Base-by-base conservation (phyloP, 2,888 invertebrate species). In the Amblyjoppa fuscipennis region DNA sequence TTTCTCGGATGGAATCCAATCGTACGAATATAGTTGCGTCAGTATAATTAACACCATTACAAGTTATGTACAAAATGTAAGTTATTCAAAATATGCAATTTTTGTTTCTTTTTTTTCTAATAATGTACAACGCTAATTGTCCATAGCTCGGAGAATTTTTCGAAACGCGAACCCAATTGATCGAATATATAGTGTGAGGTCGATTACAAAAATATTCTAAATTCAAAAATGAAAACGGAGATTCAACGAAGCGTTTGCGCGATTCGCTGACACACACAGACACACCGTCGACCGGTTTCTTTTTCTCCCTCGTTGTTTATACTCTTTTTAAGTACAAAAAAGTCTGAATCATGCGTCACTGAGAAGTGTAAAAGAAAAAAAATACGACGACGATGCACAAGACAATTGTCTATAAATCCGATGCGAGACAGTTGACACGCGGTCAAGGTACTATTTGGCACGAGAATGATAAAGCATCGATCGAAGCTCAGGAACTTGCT, bases 11-110 rank as follows among this genome's bases (percentile, higher is more conserved):
- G 80, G 83, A 85, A 83, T 85, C 49, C 76, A 82, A 85, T 85
- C 80, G 68, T 82, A 76, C 56, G 71, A 69, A 77, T 77, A 77
- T 77, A 68, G 53, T 31, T 51, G 79, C 69, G 25, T 75, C 75
- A 66, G 49, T 78, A 80, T n/a, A 51, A 66, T 66, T 66, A 80
- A 59, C 34, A 81, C 74, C 69, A 81, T 77, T 83, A 87, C 76
- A 87, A 85, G 87, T 85, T 91, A 91, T 90, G 85, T 92, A 92
- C 91, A 92, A 91, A 89, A 59, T 91, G 88, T 90, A 87, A 90
- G 82, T 90, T 92, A 91, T 91, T 91, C 89, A 91, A 91, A 92
- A 92, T 92, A 92, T 90, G 85, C 90, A 86, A 89, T 89, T 87
- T 87, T 83, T 66, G 25, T 59, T 56, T 56, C 3, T 28, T 59